Conservation (phyloP, 2,113 vertebrate species). For the Toxostoma redivivum region DNA sequence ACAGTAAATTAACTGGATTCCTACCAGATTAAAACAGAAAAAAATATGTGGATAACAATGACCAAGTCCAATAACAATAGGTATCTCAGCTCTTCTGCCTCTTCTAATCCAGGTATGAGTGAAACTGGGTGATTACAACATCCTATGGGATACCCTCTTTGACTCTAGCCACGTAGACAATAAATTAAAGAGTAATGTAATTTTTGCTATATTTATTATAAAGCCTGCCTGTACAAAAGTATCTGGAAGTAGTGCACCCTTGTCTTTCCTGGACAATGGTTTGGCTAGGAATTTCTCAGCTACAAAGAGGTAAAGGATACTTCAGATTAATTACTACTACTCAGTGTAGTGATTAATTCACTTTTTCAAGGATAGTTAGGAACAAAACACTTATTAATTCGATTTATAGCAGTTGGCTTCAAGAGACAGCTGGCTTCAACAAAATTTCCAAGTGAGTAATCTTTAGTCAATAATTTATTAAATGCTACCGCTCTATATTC, state of each 20-base stretch:
- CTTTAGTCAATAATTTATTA: background rate
- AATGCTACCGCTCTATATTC: background rate
- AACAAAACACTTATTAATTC: background rate
- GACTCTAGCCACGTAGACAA: background rate
- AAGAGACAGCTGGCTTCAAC: background rate
- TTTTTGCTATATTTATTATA: background rate
- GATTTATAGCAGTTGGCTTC: background rate
- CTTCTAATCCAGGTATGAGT: background rate
- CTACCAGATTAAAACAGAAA: background rate
- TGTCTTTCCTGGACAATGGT: background rate
- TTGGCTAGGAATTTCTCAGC: background rate
- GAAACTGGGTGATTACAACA: background rate
- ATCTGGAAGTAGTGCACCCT: background rate
- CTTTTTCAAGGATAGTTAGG: background rate
- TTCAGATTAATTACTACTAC: background rate
- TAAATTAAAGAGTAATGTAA: background rate
- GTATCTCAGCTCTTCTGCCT: background rate
- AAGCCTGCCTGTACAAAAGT: background rate
- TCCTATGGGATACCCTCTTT: background rate
- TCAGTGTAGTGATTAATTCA: background rate
- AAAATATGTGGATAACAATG: background rate
- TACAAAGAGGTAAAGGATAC: background rate
- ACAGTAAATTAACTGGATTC: background rate
- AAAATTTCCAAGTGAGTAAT: background rate
- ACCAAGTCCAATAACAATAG: background rate